A percentile compares a stretch with the other conserved stretches of the same genome.
Conservation (phyloP, 2,888 invertebrate species). For the Willowsia nigromaculata region DNA sequence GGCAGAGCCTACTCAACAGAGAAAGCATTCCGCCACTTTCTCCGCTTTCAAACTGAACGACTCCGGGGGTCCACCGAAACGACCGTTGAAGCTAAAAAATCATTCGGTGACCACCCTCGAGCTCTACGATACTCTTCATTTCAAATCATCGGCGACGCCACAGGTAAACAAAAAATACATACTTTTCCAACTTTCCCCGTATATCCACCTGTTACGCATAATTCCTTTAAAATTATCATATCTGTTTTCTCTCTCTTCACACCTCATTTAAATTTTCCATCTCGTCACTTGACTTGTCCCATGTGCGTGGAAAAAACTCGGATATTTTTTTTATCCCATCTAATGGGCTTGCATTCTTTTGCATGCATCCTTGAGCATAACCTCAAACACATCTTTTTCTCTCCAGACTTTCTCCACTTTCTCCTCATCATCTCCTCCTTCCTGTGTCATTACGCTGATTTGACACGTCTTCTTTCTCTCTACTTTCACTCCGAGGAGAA, state of each 20-base stretch:
- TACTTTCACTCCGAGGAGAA: not conserved
- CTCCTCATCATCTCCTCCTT: not conserved
- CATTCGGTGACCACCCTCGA: constrained; percentile 74
- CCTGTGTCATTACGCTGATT: constrained; percentile 15
- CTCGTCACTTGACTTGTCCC: not conserved
- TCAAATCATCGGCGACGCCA: constrained; percentile 65
- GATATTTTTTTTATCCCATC: too few relatives aligned
- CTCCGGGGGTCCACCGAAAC: constrained; percentile 65
- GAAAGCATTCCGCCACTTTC: constrained; percentile 70
- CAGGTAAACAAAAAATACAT: too few relatives aligned
- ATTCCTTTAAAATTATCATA: not conserved
- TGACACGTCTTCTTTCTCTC: constrained; percentile 26
- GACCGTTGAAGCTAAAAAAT: constrained; percentile 77
- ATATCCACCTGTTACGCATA: constrained; percentile 38
- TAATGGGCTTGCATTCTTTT: not conserved
- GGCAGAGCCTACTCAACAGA: constrained; percentile 51
- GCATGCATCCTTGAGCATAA: not conserved
- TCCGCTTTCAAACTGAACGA: constrained; percentile 56
- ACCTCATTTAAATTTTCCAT: not conserved
- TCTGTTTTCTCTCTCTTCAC: not conserved
- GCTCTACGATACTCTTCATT: constrained; percentile 77
- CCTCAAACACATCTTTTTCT: not conserved
- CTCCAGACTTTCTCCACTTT: not conserved
- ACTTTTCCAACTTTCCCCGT: not conserved
- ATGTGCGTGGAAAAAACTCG: too few relatives aligned